phyloP scores from a whole-genome alignment of 2,888 invertebrate genomes.

The Troides aeacus region DNA sequence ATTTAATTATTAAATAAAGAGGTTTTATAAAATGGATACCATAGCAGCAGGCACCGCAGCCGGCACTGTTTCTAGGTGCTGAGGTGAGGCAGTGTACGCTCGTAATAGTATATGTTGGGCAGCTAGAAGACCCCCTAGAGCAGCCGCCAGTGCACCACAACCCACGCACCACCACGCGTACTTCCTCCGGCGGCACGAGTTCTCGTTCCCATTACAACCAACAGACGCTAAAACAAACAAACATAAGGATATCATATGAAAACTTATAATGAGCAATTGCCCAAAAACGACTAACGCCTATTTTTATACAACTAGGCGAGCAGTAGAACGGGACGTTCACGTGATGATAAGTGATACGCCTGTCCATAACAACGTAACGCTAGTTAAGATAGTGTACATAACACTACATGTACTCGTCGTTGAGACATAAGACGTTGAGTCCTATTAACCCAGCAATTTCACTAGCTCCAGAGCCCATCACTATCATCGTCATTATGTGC shows the following conservation, averaged over 20 bases:
- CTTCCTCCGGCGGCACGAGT: constrained; percentile 81
- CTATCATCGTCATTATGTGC: too few species aligned
- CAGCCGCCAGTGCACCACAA: constrained; percentile 88
- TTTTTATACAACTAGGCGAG: too few species aligned
- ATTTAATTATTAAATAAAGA: constrained; percentile 5
- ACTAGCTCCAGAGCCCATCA: too few species aligned
- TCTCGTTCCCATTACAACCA: constrained; percentile 61
- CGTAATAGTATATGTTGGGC: constrained; percentile 89
- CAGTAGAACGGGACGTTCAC: too few species aligned
- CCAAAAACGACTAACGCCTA: not conserved
- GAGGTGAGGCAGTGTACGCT: constrained; percentile 87
- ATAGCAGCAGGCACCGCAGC: constrained; percentile 95
- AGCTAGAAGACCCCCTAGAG: constrained; percentile 87
- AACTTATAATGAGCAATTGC: not conserved
- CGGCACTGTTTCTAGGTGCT: constrained; percentile 95
- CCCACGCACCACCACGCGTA: constrained; percentile 92
- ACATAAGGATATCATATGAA: not conserved
- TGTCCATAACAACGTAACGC: too few species aligned
- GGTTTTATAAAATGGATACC: constrained; percentile 69
- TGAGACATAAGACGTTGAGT: too few species aligned
- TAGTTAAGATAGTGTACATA: too few species aligned
- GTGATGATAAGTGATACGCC: too few species aligned
- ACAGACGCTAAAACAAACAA: constrained; percentile 54
- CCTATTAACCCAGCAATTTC: too few species aligned
- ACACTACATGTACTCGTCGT: too few species aligned